phyloP scores from a whole-genome alignment of 2,888 invertebrate species.

The Ormyrus pomaceus region DNA sequence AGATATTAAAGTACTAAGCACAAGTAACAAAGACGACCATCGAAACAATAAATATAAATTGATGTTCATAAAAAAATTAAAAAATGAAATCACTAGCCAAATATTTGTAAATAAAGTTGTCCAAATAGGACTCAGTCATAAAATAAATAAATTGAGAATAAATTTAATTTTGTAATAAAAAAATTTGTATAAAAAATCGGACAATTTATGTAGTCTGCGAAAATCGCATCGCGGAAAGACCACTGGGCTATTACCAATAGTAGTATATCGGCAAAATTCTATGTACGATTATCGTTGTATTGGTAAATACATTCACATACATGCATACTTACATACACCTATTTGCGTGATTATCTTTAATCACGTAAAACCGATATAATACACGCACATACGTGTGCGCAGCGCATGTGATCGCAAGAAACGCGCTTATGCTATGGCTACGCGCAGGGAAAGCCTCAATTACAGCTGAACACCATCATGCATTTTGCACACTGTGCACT shows the following conservation, averaged over 20 bases:
- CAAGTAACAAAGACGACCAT: constrained; percentile 4
- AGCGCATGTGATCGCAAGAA: constrained; percentile 50
- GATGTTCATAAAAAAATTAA: constrained; percentile 14
- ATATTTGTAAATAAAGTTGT: constrained; percentile 24
- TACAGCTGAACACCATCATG: constrained; percentile 33
- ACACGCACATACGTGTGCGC: constrained; percentile 48
- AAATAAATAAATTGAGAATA: constrained; percentile 11
- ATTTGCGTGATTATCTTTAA: constrained; percentile 24
- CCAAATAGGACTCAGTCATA: constrained; percentile 22
- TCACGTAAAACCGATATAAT: constrained; percentile 45
- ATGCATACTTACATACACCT: constrained; percentile 18
- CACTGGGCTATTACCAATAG: constrained; percentile 52
- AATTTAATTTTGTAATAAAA: constrained; percentile 31
- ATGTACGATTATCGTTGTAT: constrained; percentile 55
- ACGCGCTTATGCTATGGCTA: constrained; percentile 33
- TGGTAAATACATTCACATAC: constrained; percentile 43
- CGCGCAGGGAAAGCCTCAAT: constrained; percentile 4
- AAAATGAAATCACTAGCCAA: constrained; percentile 38
- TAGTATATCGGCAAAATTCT: constrained; percentile 43
- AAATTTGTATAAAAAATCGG: constrained; percentile 7
- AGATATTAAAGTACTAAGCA: constrained; percentile 33
- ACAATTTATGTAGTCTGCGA: constrained; percentile 20
- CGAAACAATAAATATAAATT: constrained; percentile 32
- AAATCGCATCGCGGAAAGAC: constrained; percentile 51
- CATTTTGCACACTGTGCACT: not conserved